Evolutionary conservation across 2,113 vertebrate genomes (phyloP).

Genomic region (Damaliscus lunatus): DNA sequence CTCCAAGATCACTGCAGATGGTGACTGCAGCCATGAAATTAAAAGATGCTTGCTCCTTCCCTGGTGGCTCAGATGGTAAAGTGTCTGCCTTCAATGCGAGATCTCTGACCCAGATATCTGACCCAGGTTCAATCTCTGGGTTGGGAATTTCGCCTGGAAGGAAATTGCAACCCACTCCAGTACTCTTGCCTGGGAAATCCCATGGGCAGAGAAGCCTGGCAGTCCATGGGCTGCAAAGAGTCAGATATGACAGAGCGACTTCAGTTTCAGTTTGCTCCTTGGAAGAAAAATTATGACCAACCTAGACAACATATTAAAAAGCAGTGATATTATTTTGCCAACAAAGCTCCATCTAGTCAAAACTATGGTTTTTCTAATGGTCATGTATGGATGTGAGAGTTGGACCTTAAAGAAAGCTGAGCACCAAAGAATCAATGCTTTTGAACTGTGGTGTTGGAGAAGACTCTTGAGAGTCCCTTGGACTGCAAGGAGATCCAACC

Average conservation of each 20-base stretch:
- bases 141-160: not conserved
- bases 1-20: not conserved
- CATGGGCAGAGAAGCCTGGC: not conserved
- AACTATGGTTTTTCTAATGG: not conserved
- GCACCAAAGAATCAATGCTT: not conserved
- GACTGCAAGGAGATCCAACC: not conserved
- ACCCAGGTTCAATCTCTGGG: fast-evolving
- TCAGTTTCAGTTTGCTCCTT: not conserved
- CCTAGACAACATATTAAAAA: not conserved
- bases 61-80: not conserved
- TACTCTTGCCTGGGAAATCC: not conserved
- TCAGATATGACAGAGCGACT: fast-evolving
- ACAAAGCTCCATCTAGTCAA: not conserved
- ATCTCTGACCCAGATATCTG: not conserved
- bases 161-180: not conserved
- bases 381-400: not conserved
- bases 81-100: not conserved
- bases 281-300: not conserved
- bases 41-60: not conserved
- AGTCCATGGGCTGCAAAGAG: not conserved
- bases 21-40: not conserved
- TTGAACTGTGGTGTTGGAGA: not conserved
- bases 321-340: not conserved
- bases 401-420: not conserved
- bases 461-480: not conserved